These are phyloP conservation scores for Ranitomeya variabilis DNA, from an alignment of 2,113 vertebrate genomes.

Conservation along the genomic window DNA sequence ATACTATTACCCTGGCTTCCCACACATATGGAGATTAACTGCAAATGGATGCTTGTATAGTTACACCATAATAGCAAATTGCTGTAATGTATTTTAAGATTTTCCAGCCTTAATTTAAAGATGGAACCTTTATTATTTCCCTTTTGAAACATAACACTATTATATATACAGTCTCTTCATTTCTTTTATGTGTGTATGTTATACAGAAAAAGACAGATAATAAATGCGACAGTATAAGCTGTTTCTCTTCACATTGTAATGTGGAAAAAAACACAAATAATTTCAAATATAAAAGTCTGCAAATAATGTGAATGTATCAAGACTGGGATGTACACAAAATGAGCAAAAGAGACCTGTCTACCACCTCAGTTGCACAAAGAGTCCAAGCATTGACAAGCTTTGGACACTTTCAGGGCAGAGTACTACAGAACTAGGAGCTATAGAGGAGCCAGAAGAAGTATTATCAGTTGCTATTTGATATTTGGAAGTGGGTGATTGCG, in stretches of 20 bases:
- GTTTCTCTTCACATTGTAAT: not conserved
- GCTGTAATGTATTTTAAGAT: slow-evolving; percentile 14
- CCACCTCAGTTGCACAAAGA: no score
- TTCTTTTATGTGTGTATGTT: not conserved
- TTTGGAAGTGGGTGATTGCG: no score
- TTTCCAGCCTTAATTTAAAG: not conserved
- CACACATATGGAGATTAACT: slow-evolving; percentile 43
- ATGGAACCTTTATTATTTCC: not conserved
- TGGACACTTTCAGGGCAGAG: no score
- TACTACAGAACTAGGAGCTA: no score
- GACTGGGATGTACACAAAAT: no score
- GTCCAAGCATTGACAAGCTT: no score
- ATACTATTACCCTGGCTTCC: slow-evolving; percentile 41
- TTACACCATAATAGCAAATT: slow-evolving; percentile 30
- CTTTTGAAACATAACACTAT: not conserved
- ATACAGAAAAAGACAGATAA: not conserved
- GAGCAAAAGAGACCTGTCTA: no score
- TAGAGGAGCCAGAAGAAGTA: no score
- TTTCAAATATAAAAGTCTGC: no score
- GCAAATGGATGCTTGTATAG: slow-evolving; percentile 35
- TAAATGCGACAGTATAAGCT: not conserved
- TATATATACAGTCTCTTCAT: not conserved
- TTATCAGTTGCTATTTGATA: no score
- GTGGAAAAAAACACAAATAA: not conserved
- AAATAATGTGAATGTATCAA: no score